A percentile compares a stretch with the other conserved stretches of the same genome.
Conservation (phyloP, 2,888 invertebrate genomes). For the Acrocyrtus sp. region DNA sequence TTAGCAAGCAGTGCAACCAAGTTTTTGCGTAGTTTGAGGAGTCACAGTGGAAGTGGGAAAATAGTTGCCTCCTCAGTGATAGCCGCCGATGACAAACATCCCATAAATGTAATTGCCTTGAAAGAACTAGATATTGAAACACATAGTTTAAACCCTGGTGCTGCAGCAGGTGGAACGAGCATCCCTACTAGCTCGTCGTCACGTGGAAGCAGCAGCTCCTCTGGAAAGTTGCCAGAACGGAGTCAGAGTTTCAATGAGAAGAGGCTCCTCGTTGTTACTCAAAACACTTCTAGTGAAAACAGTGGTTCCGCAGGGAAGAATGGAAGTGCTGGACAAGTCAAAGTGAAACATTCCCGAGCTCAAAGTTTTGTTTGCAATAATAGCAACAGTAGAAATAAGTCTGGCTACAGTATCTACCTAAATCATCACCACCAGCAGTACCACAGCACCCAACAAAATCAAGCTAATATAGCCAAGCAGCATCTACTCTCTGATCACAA, state of each 20-base stretch:
- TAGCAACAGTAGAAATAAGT: constrained; percentile 38
- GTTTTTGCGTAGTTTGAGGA: constrained; percentile 58
- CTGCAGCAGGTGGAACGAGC: constrained; percentile 16
- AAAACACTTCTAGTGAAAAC: constrained; percentile 51
- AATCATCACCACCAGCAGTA: constrained; percentile 45
- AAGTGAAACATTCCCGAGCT: constrained; percentile 61
- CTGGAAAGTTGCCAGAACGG: constrained; percentile 54
- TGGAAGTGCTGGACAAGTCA: constrained; percentile 31
- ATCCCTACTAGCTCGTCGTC: constrained; percentile 13
- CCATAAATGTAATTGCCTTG: constrained; percentile 59
- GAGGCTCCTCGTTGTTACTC: constrained; percentile 55
- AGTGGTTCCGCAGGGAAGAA: constrained; percentile 11
- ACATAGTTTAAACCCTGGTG: constrained; percentile 46
- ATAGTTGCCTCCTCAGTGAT: constrained; percentile 34
- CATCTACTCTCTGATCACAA: constrained; percentile 34
- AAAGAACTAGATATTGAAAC: constrained; percentile 59
- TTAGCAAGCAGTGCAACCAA: constrained; percentile 61
- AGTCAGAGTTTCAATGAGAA: constrained; percentile 63
- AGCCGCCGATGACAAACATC: constrained; percentile 49
- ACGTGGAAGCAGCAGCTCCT: constrained; percentile 15
- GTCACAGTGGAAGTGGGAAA: constrained; percentile 45
- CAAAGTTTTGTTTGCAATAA: constrained; percentile 62
- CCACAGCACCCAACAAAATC: constrained; percentile 45
- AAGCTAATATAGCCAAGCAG: constrained; percentile 39
- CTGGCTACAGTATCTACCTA: constrained; percentile 45